phyloP scores from a whole-genome alignment of 2,113 vertebrate species.

The Hiodon alosoides region DNA sequence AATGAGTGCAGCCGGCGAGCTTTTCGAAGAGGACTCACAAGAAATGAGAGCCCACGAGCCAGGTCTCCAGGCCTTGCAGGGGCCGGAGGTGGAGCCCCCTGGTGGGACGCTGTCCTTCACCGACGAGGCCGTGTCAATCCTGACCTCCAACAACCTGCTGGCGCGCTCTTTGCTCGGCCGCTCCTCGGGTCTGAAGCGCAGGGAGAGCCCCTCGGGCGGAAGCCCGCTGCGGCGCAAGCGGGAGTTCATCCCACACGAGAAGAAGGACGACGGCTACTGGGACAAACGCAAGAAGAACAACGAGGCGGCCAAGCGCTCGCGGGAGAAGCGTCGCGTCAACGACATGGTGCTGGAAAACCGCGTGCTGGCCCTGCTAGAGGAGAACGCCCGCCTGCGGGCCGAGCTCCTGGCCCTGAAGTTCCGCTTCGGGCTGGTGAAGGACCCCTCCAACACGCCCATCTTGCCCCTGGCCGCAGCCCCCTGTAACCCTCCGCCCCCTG shows the following conservation, averaged over 20 bases:
- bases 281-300: constrained; percentile 78
- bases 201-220: constrained; percentile 25
- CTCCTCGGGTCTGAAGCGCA: constrained; percentile 45
- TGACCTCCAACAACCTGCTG: constrained; percentile 60
- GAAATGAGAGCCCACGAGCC: constrained; percentile 44
- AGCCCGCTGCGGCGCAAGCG: constrained; percentile 53
- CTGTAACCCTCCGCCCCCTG: constrained; percentile 36
- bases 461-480: constrained; percentile 44
- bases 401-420: constrained; percentile 74
- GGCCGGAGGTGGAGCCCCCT: constrained; percentile 26
- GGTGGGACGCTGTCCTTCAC: constrained; percentile 51
- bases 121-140: constrained; percentile 59
- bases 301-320: constrained; percentile 70
- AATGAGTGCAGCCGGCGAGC: constrained; percentile 12
- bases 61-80: constrained; percentile 38
- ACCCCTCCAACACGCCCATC: constrained; percentile 52
- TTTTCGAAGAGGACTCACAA: constrained; percentile 57
- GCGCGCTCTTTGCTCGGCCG: constrained; percentile 63
- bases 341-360: constrained; percentile 72
- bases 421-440: constrained; percentile 70
- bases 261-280: constrained; percentile 75
- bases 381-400: constrained; percentile 69
- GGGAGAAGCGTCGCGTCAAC: constrained; percentile 70
- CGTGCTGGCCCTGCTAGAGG: constrained; percentile 69
- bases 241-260: constrained; percentile 68